Evolutionary conservation across 2,797 vertebrate species (phyloP), one percentile per base, ranked within the genome.

Genomic region (Clarias pachynema): DNA sequence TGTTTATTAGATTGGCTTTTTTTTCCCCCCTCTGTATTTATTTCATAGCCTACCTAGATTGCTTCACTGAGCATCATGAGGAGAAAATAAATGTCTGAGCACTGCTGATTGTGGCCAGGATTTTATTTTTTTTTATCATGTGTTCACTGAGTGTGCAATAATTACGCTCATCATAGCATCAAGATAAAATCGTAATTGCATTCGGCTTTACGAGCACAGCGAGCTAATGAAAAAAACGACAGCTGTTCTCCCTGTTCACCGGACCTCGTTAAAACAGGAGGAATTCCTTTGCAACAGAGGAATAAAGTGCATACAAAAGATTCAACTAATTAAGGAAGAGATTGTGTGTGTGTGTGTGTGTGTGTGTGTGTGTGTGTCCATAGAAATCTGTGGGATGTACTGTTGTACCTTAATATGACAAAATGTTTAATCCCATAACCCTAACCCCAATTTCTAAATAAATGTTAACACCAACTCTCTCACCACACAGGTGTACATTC

Each of bases 121-220:
- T 16, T 16, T 56, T 57, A 1, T 31, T 26, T 1, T 15, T 57
- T 75, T 37, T 78, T 37, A 78, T 60, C 68, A 44, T 66, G 85
- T 26, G 84, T 88, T 88, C 86, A 86, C 84, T 77, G 74, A 49
- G 74, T 44, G 74, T 84, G 78, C 79, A 82, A 77, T 88, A 87
- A 88, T 88, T 86, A 84, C 74, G 72, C 82, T 83, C 86, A 82
- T 88, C 85, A 87, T 84, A 57, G 84, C 68, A 83, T 80, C 65
- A 65, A 80, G 82, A 73, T 84, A 86, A 84, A 88, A 87, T 87
- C 79, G 72, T 89, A 90, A 90, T 89, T 87, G 86, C 59, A 8
- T 81, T 87, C 63, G 70, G 85, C 78, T 84, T 88, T 86, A 89
- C 79, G 79, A 87, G 44, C 79, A 37, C 85, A 56, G 79, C 59